Percentiles rank a stretch among this genome's conserved stretches.
Evolutionary conservation across 2,113 vertebrate species (phyloP).

Genomic region (Nothoprocta perdicaria): DNA sequence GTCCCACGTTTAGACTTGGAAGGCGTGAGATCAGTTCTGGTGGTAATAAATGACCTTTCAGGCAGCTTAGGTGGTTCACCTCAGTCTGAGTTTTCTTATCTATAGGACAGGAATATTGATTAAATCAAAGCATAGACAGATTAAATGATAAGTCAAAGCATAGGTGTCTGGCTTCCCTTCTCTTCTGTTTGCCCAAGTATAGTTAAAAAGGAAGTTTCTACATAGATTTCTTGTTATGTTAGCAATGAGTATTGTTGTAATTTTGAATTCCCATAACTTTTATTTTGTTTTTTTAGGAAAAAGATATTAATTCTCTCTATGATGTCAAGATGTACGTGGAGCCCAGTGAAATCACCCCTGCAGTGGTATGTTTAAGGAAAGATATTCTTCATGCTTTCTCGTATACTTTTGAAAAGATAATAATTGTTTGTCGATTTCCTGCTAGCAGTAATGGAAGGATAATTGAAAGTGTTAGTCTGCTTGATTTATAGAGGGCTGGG

Average conservation of each 20-base stretch:
- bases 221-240: background rate
- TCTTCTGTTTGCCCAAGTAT: background rate
- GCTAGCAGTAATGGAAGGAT: background rate
- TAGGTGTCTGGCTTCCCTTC: background rate
- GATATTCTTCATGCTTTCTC: background rate
- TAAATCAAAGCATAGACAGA: background rate
- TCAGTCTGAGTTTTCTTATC: background rate
- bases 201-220: background rate
- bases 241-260: background rate
- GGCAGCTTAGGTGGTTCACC: background rate
- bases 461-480: background rate
- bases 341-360: conserved; percentile 90
- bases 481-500: background rate
- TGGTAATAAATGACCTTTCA: fast-evolving
- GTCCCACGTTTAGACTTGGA: background rate
- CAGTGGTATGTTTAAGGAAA: conserved; percentile 78
- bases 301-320: conserved; percentile 87
- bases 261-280: background rate
- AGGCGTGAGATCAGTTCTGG: background rate
- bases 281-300: conserved; percentile 78
- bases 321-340: conserved; percentile 91
- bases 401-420: background rate
- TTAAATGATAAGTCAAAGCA: background rate
- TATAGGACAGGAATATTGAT: background rate
- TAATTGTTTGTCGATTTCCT: background rate